Evolutionary conservation across 1,140 invertebrate species (phyloP), one percentile per base, ranked within the genome.

Genomic region (Amyelois transitella): DNA sequence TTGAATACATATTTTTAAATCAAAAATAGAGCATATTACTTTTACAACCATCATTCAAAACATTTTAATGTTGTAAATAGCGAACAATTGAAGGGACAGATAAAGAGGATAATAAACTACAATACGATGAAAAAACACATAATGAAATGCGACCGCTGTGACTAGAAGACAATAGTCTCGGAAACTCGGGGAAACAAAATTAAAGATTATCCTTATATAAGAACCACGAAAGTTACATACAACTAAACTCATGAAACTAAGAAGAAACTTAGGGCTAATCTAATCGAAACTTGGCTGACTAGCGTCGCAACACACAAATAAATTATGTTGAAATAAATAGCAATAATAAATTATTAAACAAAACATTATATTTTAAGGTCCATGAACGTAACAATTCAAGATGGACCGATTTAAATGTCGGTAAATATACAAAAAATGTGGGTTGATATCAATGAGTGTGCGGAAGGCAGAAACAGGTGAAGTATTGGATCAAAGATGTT

Each of bases 271-370:
- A 75, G 60, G 55, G 60, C 69, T 77, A 79, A 77, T 62, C 62
- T 81, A 78, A 81, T 65, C 61, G 55, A 73, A 79, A 78, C 68
- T 63, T 78, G 58, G 62, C 68, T 85, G 83, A 86, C 83, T 86
- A 86, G 83, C 77, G 76, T 76, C 77, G 74, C 68, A 74, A 80
- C 74, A 82, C 72, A 63, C 69, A 75, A 38, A 77, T 77, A 81
- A 76, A 66, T 77, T 80, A 75, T 51, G 49, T 51, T 54, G 53
- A 64, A 64, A 75, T 72, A 71, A 58, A 70, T 64, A 69, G 57
- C 38, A 62, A 65, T 59, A 76, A 74, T 77, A 77, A 77, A 78
- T 77, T 56, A 77, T 54, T 10, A 17, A 51, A 54, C 52, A 59
- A 58, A 6, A 44, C 32, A 38, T 14, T 14, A 38, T 14, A 38